Base-by-base conservation (phyloP, 2,797 vertebrate species). In the Anguilla anguilla region DNA sequence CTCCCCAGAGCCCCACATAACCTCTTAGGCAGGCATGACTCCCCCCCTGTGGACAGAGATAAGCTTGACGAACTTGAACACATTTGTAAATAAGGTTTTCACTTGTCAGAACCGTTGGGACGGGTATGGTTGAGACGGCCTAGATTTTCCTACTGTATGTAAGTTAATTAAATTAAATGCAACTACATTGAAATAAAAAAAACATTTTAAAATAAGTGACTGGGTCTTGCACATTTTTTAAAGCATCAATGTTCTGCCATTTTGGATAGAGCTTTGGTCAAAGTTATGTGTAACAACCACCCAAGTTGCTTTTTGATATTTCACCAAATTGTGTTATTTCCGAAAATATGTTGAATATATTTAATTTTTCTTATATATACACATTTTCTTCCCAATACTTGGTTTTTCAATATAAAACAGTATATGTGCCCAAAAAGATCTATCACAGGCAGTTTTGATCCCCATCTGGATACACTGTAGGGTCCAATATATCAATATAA, bases 71-170 rank as follows among this genome's bases (percentile, higher is more conserved):
- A 91, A 96, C 94, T 92, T 95, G 93, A 94, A 94, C 88, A 90
- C 92, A 89, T 94, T 92, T 96, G 95, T 97, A 96, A 95, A 96
- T 97, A 96, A 92, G 35, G 79, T 95, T 96, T 79, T 96, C 95
- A 95, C 91, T 46, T 91, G 89, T 90, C 91, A 84, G 88, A 77
- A 88, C 92, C 93, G 95, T 95, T 96, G 94, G 94, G 88, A 92
- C 46, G 22, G 79, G 94, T 93, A 91, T 90, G 88, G 91, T 92
- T 92, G 92, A 93, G 92, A 93, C 87, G 92, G 94, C 94, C 90
- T 91, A 93, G 95, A 92, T 94, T 93, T 95, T 94, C 92, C 95
- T 95, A 93, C 90, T 88, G 88, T 92, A 88, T 94, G 87, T 93
- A 94, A 95, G 93, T 94, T 94, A 94, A 82, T 49, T 82, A 51